phyloP scores from a whole-genome alignment of 2,888 invertebrate species.

The Cybosia mesomella region DNA sequence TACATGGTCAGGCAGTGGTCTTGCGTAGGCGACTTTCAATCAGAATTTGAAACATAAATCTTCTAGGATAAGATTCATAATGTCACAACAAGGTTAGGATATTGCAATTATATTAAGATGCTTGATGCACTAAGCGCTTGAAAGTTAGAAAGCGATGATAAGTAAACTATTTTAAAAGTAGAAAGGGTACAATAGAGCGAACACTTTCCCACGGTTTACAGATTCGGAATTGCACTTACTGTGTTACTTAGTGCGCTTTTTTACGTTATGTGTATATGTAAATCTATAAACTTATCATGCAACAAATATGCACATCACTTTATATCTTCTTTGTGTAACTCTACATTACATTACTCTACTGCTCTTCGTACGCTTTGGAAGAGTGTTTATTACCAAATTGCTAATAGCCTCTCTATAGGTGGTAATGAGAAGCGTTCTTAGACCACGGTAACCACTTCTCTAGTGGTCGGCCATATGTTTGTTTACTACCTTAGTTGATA shows the following conservation, averaged over 20 bases:
- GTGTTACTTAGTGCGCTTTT: not conserved
- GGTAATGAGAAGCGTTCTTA: not conserved
- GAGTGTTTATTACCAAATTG: not conserved
- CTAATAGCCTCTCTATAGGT: not conserved
- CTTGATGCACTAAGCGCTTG: slow-evolving; percentile 33
- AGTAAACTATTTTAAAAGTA: slow-evolving; percentile 20
- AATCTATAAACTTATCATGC: not conserved
- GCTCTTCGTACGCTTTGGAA: not conserved
- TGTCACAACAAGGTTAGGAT: slow-evolving; percentile 25
- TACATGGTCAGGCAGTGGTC: slow-evolving; percentile 37
- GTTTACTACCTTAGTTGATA: too few species aligned
- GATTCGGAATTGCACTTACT: slow-evolving; percentile 9
- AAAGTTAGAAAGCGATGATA: slow-evolving; percentile 51
- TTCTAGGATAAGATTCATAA: slow-evolving; percentile 38
- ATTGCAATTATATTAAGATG: slow-evolving; percentile 32
- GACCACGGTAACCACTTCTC: not conserved
- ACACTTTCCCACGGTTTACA: slow-evolving; percentile 30
- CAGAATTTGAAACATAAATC: slow-evolving; percentile 42
- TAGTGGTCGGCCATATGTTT: not conserved
- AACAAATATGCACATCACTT: not conserved
- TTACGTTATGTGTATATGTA: not conserved
- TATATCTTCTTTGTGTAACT: not conserved
- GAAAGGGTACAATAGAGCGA: slow-evolving; percentile 21
- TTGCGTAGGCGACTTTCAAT: slow-evolving; percentile 36
- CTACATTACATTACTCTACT: too few species aligned